Conservation (phyloP, 2,888 invertebrate species). For the Apamea sordens region DNA sequence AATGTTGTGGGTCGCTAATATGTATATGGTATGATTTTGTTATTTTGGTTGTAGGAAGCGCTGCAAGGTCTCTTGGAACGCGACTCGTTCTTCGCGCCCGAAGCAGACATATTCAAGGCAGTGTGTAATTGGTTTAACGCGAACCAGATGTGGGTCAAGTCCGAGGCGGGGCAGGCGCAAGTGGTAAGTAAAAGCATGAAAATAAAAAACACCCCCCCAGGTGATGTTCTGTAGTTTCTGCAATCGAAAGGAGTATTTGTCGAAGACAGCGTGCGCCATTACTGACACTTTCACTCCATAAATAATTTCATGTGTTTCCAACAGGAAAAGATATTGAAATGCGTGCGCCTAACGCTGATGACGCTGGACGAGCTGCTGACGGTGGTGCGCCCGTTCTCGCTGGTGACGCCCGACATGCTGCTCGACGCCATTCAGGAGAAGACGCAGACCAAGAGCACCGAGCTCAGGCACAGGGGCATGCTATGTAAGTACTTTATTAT, state of each 20-base stretch:
- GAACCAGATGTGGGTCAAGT: constrained; percentile 93
- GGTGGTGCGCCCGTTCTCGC: constrained; percentile 95
- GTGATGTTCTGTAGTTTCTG: neutral
- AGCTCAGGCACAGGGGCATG: constrained; percentile 96
- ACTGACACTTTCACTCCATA: neutral
- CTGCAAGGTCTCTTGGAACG: constrained; percentile 96
- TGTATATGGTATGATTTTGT: neutral
- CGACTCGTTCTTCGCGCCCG: constrained; percentile 98
- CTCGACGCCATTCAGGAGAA: constrained; percentile 98
- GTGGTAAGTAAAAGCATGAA: constrained; percentile 66
- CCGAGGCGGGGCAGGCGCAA: constrained; percentile 91
- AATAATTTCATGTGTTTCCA: neutral
- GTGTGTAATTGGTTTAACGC: constrained; percentile 96
- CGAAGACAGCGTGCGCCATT: neutral
- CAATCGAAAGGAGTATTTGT: neutral
- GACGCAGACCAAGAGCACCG: constrained; percentile 94
- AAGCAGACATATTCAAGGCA: constrained; percentile 98
- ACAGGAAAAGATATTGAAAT: constrained; percentile 90
- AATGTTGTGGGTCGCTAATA: neutral
- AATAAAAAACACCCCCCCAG: neutral
- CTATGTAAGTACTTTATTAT: constrained; percentile 89
- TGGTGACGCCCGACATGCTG: constrained; percentile 96
- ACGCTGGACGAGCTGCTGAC: constrained; percentile 96
- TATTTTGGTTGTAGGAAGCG: constrained; percentile 89
- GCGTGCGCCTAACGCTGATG: constrained; percentile 96